Percentiles rank a stretch among this genome's conserved stretches.
These are phyloP conservation scores for Dendrolimus kikuchii DNA, from an alignment of 1,140 invertebrate genomes.

Conservation along the genomic window DNA sequence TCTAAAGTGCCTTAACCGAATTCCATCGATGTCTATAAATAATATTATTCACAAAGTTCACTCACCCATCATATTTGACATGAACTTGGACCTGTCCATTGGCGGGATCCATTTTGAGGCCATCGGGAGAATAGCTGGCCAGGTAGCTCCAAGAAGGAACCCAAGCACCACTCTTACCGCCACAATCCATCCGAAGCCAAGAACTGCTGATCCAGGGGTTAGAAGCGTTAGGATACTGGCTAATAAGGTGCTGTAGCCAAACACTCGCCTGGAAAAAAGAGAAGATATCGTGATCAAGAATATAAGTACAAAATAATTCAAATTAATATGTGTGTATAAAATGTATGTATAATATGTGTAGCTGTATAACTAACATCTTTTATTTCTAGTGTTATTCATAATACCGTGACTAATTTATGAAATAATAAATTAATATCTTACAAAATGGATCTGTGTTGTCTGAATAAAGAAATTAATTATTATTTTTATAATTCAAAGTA, in stretches of 20 bases:
- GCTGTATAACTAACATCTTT: too few relatives aligned
- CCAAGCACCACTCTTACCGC: slow-evolving; percentile 79
- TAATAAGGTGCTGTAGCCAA: slow-evolving; percentile 87
- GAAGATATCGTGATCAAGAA: slow-evolving; percentile 5
- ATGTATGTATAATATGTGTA: too few relatives aligned
- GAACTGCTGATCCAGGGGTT: slow-evolving; percentile 81
- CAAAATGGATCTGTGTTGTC: too few relatives aligned
- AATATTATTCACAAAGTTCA: slow-evolving; percentile 7
- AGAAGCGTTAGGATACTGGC: slow-evolving; percentile 88
- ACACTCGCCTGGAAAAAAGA: slow-evolving; percentile 74
- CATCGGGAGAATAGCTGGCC: slow-evolving; percentile 92
- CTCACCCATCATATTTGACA: slow-evolving; percentile 90
- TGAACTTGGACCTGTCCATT: slow-evolving; percentile 89
- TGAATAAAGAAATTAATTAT: too few relatives aligned
- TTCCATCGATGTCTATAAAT: not conserved
- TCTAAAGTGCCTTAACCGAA: too few relatives aligned
- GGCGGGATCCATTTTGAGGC: slow-evolving; percentile 93
- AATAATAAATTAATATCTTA: too few relatives aligned
- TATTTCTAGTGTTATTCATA: too few relatives aligned
- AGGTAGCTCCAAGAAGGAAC: slow-evolving; percentile 88
- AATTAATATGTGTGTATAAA: too few relatives aligned
- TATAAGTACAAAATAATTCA: not conserved
- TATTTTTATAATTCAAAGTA: too few relatives aligned
- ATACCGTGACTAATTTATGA: too few relatives aligned
- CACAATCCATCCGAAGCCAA: slow-evolving; percentile 76